Base-by-base conservation (phyloP, 1,140 invertebrate species). In the Anadara kagoshimensis region DNA sequence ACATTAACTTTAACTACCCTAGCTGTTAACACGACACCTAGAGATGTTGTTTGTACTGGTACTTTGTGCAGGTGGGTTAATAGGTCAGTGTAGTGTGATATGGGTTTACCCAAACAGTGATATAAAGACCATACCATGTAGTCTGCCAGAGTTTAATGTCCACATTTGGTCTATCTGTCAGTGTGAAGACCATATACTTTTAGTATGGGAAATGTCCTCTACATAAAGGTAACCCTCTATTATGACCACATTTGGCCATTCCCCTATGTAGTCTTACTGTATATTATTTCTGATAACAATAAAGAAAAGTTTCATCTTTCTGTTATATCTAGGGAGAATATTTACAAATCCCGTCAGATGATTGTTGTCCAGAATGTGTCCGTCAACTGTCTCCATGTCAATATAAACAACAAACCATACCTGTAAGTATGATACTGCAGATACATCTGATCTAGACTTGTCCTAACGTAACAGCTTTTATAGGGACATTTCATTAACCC, bases 301-400 rank as follows among this genome's bases (percentile, higher is more conserved):
- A 44, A 41, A 22, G 11, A 36, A 24, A 22, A 12, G n/a, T 20
- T 14, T 41, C 22, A 18, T 22, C 0, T 59, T 57, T 53, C 62
- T 59, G 59, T 73, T 24, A n/a, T 36, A 75, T 77, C 26, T 74
- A 84, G 82, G 82, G 82, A 49, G 78, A 84, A 65, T 74, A 82
- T 45, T 44, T 82, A 20, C 74, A 79, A 41, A 72, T 79, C 36
- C 71, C 73, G 47, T 62, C 73, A 24, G 71, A 74, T 56, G 73
- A 66, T 12, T 84, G 82, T 63, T 84, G 82, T 75, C 80, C 80
- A 22, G 68, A 65, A 41, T 82, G 80, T 79, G 74, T 71, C 7
- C 62, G 63, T 10, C 57, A 61, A 41, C 63, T 73, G 41, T 51
- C 59, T 56, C 75, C 75, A 64, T 83, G 82, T 59, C 64, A 56